phyloP scores from a whole-genome alignment of 2,888 invertebrate species.

The Heliconius erato region DNA sequence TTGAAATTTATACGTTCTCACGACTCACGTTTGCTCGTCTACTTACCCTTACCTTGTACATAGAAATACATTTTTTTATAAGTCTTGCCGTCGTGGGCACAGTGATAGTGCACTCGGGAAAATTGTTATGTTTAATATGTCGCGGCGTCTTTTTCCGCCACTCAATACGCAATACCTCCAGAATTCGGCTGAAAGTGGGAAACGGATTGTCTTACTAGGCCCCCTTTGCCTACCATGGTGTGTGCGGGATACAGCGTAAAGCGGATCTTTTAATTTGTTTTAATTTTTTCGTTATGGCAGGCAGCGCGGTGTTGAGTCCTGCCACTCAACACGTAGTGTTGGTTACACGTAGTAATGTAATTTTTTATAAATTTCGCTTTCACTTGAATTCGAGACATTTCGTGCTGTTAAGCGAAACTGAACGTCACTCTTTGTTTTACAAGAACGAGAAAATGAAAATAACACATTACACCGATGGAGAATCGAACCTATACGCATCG shows the following conservation, averaged over 20 bases:
- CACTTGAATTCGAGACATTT: no score
- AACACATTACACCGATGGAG: background rate
- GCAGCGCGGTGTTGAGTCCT: background rate
- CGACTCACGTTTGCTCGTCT: slow-evolving; percentile 19
- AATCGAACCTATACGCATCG: background rate
- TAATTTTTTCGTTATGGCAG: background rate
- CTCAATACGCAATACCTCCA: background rate
- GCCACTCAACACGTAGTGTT: background rate
- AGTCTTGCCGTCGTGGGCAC: background rate
- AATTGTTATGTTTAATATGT: background rate
- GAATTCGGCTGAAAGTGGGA: no score
- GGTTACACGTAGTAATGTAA: no score
- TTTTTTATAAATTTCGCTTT: no score
- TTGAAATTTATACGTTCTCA: slow-evolving; percentile 48
- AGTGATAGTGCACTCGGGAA: no score
- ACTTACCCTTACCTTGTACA: background rate
- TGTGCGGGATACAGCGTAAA: no score
- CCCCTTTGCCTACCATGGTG: no score
- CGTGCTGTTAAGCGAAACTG: no score
- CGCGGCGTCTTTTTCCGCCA: accelerated
- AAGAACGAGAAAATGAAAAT: background rate
- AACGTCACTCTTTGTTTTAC: background rate
- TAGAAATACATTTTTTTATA: background rate
- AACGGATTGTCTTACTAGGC: no score
- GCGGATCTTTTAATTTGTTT: background rate